Conservation (phyloP, 1,140 invertebrate species). For the Gonioctena quinquepunctata region DNA sequence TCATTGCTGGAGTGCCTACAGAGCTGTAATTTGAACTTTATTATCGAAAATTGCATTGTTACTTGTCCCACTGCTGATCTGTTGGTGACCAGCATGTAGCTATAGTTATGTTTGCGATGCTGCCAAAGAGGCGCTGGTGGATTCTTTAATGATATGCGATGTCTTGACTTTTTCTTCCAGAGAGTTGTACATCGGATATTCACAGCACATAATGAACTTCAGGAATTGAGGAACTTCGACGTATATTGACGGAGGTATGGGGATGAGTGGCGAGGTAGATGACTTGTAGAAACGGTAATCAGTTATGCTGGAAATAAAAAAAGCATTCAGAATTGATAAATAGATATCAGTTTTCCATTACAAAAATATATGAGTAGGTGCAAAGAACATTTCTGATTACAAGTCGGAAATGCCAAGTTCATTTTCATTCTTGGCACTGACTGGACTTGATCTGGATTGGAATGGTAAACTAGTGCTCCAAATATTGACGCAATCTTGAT, state of each 20-base stretch:
- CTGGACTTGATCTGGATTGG: no score
- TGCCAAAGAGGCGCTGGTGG: conserved; percentile 72
- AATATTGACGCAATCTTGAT: no score
- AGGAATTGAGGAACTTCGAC: conserved; percentile 78
- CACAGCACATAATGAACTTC: conserved; percentile 83
- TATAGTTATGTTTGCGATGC: conserved; percentile 75
- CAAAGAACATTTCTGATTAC: no score
- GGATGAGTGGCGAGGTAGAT: conserved; percentile 84
- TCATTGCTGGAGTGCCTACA: no score
- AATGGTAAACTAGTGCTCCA: no score
- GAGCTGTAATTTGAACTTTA: conserved; percentile 22
- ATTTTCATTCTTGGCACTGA: no score
- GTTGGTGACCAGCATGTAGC: conserved; percentile 60
- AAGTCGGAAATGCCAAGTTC: no score
- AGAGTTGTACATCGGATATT: conserved; percentile 84
- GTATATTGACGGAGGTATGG: conserved; percentile 82
- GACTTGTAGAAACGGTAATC: conserved; percentile 85
- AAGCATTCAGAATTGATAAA: no score
- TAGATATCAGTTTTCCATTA: no score
- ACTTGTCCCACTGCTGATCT: conserved; percentile 35
- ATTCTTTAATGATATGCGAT: conserved; percentile 70
- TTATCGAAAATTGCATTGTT: conserved; percentile 5
- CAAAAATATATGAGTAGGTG: no score
- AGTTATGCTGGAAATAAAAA: conserved; percentile 65
- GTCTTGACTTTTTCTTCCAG: conserved; percentile 68